Conservation (phyloP, 2,113 vertebrate species). For the Tachycineta bicolor region DNA sequence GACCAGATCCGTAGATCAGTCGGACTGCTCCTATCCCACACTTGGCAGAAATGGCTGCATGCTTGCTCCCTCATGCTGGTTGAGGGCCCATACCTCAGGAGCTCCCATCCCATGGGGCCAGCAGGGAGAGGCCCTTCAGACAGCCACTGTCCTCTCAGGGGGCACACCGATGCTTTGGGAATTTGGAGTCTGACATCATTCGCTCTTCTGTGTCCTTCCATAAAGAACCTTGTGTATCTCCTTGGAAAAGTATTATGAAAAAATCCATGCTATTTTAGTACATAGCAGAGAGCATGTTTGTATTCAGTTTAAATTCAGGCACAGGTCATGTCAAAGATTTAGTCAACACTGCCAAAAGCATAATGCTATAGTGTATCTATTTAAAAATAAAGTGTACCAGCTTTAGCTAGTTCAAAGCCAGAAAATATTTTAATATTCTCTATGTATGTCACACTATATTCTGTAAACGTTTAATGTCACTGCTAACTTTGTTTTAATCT, state of each 20-base stretch:
- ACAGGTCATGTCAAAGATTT: constrained; percentile 5
- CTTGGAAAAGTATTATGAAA: neutral
- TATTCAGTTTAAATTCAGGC: neutral
- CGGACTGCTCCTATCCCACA: fast-evolving
- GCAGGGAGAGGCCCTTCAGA: neutral
- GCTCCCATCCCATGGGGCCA: fast-evolving
- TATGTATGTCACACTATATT: neutral
- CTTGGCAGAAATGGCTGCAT: fast-evolving
- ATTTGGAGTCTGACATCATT: neutral
- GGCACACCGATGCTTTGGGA: neutral
- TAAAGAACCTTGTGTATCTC: neutral
- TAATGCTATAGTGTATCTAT: neutral
- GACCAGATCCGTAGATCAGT: neutral
- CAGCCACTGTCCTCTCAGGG: neutral
- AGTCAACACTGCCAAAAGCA: neutral
- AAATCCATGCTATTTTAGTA: neutral
- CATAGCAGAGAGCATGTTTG: neutral
- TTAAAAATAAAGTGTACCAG: constrained; percentile 1
- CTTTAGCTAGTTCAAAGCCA: neutral
- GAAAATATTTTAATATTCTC: neutral
- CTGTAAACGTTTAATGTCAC: neutral
- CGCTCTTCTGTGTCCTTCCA: neutral
- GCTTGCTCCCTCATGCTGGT: fast-evolving
- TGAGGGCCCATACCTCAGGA: fast-evolving
- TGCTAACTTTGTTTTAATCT: neutral